Conservation (phyloP, 2,888 invertebrate species). For the Torymus texanus region DNA sequence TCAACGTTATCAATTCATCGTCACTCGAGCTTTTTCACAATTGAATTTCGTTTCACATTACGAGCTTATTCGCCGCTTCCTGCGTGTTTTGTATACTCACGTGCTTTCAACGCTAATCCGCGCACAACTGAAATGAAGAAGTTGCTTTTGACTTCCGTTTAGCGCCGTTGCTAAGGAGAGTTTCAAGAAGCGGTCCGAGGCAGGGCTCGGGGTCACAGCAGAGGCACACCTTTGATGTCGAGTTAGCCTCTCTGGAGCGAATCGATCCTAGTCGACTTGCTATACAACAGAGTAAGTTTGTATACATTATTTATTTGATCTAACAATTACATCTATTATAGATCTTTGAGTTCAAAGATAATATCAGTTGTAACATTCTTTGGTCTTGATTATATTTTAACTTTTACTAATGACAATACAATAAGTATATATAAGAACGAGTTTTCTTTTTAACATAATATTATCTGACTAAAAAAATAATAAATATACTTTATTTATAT, state of each 20-base stretch:
- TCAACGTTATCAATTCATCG: too few relatives aligned
- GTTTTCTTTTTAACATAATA: too few relatives aligned
- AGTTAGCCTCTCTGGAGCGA: conserved; percentile 64
- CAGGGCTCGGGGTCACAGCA: conserved; percentile 63
- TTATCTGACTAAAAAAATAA: too few relatives aligned
- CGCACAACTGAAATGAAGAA: conserved; percentile 38
- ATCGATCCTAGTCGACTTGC: conserved; percentile 64
- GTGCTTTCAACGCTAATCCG: conserved; percentile 29
- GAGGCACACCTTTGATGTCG: conserved; percentile 69
- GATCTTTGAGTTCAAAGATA: too few relatives aligned
- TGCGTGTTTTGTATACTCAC: neutral
- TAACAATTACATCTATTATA: neutral
- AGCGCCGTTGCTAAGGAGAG: conserved; percentile 70
- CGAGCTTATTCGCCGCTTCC: conserved; percentile 27
- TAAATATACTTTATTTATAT: too few relatives aligned
- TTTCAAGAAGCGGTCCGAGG: conserved; percentile 64
- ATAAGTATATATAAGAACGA: too few relatives aligned
- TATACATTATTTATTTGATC: conserved; percentile 15
- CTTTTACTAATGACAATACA: too few relatives aligned
- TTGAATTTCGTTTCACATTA: neutral
- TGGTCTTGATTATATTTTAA: too few relatives aligned
- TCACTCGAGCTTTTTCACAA: too few relatives aligned
- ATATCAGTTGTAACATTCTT: too few relatives aligned
- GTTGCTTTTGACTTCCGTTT: conserved; percentile 58
- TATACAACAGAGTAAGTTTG: conserved; percentile 64